A percentile compares a stretch with the other conserved stretches of the same genome.
phyloP scores from a whole-genome alignment of 1,140 invertebrate species.

The Drosophila chauvacae region DNA sequence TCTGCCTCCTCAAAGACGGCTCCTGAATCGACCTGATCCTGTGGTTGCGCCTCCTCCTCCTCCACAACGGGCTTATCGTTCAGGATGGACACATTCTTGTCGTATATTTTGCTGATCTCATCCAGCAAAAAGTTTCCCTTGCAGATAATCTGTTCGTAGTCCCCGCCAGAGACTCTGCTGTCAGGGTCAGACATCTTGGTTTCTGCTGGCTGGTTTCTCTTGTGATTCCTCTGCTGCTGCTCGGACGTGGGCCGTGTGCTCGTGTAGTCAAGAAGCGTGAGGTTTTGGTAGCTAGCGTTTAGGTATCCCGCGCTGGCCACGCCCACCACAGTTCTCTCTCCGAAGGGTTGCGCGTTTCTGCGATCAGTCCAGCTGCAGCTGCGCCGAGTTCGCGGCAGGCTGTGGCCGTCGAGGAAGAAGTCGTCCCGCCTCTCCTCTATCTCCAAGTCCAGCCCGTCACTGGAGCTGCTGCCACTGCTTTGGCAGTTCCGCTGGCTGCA shows the following conservation, averaged over 20 bases:
- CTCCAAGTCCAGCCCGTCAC: conserved; percentile 52
- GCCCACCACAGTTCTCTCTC: conserved; percentile 1
- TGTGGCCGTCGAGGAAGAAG: conserved; percentile 43
- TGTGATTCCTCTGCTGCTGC: conserved; percentile 7
- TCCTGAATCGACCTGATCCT: not conserved
- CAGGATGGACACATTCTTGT: conserved; percentile 86
- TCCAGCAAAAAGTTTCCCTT: conserved; percentile 81
- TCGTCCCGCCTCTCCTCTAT: conserved; percentile 25
- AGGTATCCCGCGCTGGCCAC: conserved; percentile 55
- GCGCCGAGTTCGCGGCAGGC: conserved; percentile 45
- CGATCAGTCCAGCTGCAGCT: conserved; percentile 32
- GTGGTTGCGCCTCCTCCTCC: conserved; percentile 5
- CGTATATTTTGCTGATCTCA: conserved; percentile 85
- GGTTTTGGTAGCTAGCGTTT: conserved; percentile 81
- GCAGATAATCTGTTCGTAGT: conserved; percentile 75
- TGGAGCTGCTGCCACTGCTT: conserved; percentile 49
- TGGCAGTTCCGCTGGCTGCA: conserved; percentile 26
- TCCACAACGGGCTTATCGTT: conserved; percentile 63
- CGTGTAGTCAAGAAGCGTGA: conserved; percentile 76
- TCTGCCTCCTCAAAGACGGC: conserved; percentile 1
- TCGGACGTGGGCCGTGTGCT: conserved; percentile 33
- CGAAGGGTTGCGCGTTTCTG: not conserved
- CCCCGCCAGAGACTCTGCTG: conserved; percentile 33
- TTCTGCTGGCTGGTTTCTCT: conserved; percentile 41
- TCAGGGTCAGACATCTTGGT: conserved; percentile 57